Evolutionary conservation across 2,797 vertebrate species (phyloP), one percentile per base, ranked within the genome.

Genomic region (Sebastiscus tertius): DNA sequence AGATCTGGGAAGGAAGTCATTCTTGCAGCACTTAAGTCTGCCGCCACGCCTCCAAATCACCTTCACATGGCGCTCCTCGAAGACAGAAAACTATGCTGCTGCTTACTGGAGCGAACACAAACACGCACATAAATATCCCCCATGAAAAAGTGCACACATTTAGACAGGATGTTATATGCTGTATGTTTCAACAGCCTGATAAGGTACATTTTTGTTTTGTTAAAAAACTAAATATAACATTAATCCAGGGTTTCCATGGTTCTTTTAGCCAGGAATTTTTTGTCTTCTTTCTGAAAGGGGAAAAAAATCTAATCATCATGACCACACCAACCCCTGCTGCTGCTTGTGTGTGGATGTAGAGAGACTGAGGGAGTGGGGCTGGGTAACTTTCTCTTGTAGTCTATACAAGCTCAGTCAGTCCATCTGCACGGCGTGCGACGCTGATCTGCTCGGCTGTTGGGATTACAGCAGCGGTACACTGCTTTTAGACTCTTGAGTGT

Each of bases 31-130:
- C 75, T 88, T 78, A 87, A 33, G 82, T 79, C 74, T 69, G 77
- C 69, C 1, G 75, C 80, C 80, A 90, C 80, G n/a, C 90, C 87
- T 81, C 81, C 80, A 84, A 78, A 87, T 83, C 82, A 88, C 87
- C 87, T 91, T 84, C 90, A 91, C 77, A 61, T 5, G 33, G 54
- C 14, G 14, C 65, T 33, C 69, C 77, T 79, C 87, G 83, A 64
- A 88, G 61, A 75, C 81, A 34, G 60, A 39, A 60, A 62, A 61
- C 62, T 42, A 36, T 20, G 29, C 58, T 46, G 72, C 58, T 42
- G 69, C 61, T 42, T 6, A 63, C 59, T 59, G 71, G 26, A 67
- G 55, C 13, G 4, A 14, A 83, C 52, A 74, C 69, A 79, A 70
- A 84, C 63, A 70, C 10, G 61, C 14, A 22, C 75, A 34, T 27